Percentiles rank a stretch among this genome's conserved stretches.
Evolutionary conservation across 2,113 vertebrate species (phyloP).

Genomic region (Bos indicus): DNA sequence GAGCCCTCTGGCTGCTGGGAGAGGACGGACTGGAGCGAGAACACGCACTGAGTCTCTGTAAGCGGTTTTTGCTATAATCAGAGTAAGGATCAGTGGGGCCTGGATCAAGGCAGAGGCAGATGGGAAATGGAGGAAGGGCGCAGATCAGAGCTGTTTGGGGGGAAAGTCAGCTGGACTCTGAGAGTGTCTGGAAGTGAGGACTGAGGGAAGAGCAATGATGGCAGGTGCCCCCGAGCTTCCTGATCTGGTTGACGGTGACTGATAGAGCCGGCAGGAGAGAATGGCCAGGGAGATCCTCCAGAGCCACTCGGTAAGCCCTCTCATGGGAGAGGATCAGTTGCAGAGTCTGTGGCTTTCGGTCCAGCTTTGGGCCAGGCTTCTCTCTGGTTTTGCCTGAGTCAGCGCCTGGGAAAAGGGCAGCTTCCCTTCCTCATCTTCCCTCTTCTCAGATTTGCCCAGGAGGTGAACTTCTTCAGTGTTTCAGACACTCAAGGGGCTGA

Average conservation of each 20-base stretch:
- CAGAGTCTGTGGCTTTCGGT: background rate
- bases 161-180: background rate
- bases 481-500: constrained; percentile 12
- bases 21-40: background rate
- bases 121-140: background rate
- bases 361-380: background rate
- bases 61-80: background rate
- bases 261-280: background rate
- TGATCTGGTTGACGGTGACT: background rate
- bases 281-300: background rate
- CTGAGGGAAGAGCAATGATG: background rate
- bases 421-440: background rate
- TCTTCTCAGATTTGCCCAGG: background rate
- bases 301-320: background rate
- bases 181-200: background rate
- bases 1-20: background rate
- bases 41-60: background rate
- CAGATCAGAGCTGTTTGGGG: background rate
- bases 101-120: background rate
- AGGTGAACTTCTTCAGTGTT: background rate
- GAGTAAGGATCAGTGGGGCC: background rate
- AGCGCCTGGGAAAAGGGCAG: background rate
- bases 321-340: background rate
- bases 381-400: background rate
- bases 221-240: background rate